phyloP scores from a whole-genome alignment of 2,888 invertebrate genomes.

The Seira ritae region DNA sequence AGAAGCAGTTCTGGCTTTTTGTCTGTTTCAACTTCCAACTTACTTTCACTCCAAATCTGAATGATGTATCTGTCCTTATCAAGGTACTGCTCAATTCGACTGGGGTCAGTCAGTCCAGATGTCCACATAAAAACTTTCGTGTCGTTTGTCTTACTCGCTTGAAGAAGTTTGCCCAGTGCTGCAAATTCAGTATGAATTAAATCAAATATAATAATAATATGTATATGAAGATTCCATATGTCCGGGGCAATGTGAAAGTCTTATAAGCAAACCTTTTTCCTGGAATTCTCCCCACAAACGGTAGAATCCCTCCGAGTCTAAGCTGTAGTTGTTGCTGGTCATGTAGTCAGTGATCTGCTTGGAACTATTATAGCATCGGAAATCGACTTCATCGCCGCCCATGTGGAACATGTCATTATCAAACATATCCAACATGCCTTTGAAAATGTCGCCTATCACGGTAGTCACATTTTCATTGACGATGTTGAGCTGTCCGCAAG shows the following conservation, averaged over 20 bases:
- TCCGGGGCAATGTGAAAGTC: neutral
- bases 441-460: conserved; percentile 79
- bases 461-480: conserved; percentile 82
- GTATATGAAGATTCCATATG: neutral
- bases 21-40: too few relatives aligned
- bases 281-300: conserved; percentile 73
- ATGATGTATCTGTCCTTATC: conserved; percentile 76
- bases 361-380: conserved; percentile 87
- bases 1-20: too few relatives aligned
- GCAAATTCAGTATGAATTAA: neutral
- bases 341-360: conserved; percentile 78
- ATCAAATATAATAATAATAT: too few relatives aligned
- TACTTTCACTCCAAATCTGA: conserved; percentile 65
- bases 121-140: conserved; percentile 87
- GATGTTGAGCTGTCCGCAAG: conserved; percentile 90
- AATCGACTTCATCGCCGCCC: conserved; percentile 90
- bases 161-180: conserved; percentile 31
- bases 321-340: conserved; percentile 74
- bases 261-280: conserved; percentile 39
- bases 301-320: conserved; percentile 76
- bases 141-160: conserved; percentile 75
- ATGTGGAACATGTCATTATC: conserved; percentile 88
- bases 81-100: conserved; percentile 81
- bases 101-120: conserved; percentile 83
- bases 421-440: conserved; percentile 85